These are phyloP conservation scores for Nyctibius grandis DNA, from an alignment of 2,797 vertebrate species.

Conservation along the genomic window DNA sequence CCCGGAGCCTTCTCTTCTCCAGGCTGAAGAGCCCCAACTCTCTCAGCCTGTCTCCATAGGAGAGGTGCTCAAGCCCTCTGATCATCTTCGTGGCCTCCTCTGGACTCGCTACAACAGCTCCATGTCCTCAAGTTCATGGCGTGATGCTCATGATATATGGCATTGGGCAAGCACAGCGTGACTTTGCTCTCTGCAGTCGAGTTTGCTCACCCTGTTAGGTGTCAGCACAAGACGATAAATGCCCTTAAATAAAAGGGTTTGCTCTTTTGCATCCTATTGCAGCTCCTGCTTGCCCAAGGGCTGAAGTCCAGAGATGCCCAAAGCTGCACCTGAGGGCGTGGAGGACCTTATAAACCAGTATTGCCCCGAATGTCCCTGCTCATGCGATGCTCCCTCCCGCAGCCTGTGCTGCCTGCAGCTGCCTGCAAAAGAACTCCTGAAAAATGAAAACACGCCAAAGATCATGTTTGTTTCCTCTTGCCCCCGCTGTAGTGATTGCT, in stretches of 20 bases:
- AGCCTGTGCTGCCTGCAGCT: background rate
- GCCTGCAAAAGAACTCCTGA: background rate
- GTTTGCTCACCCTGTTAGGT: background rate
- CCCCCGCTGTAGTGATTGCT: background rate
- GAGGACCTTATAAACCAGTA: no score
- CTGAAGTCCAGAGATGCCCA: background rate
- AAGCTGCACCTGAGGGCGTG: background rate
- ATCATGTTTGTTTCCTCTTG: background rate
- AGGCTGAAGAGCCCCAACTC: no score
- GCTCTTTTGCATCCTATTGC: background rate
- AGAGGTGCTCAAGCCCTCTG: no score
- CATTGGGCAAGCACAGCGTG: rapidly evolving
- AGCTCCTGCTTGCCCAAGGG: background rate
- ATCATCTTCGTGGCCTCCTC: no score
- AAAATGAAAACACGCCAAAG: background rate
- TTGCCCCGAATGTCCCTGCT: no score
- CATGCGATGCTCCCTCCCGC: no score
- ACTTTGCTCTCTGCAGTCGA: background rate
- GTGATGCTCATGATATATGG: background rate
- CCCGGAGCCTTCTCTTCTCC: no score
- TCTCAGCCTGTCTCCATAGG: no score
- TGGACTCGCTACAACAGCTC: no score
- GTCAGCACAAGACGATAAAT: background rate
- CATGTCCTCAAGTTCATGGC: background rate
- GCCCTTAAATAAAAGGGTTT: background rate